Percentiles rank a stretch among this genome's conserved stretches.
phyloP scores from a whole-genome alignment of 2,888 invertebrate species.

The Aphidoletes aphidimyza region DNA sequence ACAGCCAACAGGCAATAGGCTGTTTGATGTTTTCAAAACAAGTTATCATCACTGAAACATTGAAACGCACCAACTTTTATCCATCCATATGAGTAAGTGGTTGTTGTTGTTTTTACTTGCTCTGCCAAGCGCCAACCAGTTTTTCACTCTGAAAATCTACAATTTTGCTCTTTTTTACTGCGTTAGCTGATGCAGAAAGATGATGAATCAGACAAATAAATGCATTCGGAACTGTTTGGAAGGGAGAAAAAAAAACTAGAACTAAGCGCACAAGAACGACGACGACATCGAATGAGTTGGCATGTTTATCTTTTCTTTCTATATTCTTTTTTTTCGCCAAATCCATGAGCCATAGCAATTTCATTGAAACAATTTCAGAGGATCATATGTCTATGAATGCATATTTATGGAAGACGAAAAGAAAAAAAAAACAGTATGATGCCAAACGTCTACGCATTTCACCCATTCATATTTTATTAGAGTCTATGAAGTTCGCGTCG shows the following conservation, averaged over 20 bases:
- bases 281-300: too few species aligned
- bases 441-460: neutral
- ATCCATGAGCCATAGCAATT: constrained; percentile 26
- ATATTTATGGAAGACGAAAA: neutral
- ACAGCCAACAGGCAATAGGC: too few species aligned
- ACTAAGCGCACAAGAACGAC: neutral
- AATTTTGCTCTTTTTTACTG: neutral
- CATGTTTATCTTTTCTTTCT: constrained; percentile 11
- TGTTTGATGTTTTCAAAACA: neutral
- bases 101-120: too few species aligned
- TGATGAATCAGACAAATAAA: constrained; percentile 36
- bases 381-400: constrained; percentile 11
- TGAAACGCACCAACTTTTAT: neutral
- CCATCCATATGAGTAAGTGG: too few species aligned
- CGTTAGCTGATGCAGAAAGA: neutral
- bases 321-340: neutral
- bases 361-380: constrained; percentile 16
- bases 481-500: neutral
- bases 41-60: neutral
- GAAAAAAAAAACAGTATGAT: neutral
- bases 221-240: neutral
- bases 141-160: neutral
- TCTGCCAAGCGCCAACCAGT: too few species aligned
- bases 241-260: neutral
- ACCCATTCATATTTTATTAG: neutral